phyloP scores from a whole-genome alignment of 2,113 vertebrate genomes.

The Vimba vimba region DNA sequence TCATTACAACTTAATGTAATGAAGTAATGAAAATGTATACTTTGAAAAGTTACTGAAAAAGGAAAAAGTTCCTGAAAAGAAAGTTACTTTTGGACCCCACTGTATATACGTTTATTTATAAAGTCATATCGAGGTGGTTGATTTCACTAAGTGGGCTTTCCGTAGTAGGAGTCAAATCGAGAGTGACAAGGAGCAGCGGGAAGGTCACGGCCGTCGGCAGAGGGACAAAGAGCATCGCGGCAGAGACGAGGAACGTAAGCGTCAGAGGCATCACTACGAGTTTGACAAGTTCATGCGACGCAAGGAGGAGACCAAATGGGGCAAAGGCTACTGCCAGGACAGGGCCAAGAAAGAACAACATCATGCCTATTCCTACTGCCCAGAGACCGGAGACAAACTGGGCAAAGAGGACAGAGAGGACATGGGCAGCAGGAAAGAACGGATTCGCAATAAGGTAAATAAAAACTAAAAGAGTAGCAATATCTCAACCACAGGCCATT shows the following conservation, averaged over 20 bases:
- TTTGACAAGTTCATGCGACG: conserved; percentile 87
- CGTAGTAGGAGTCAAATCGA: conserved; percentile 82
- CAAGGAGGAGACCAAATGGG: conserved; percentile 91
- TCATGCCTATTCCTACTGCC: conserved; percentile 77
- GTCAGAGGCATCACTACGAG: conserved; percentile 86
- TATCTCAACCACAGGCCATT: conserved; percentile 4
- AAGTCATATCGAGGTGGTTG: not conserved
- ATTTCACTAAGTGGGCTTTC: not conserved
- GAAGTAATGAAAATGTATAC: no score
- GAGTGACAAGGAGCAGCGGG: conserved; percentile 89
- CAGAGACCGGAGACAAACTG: conserved; percentile 83
- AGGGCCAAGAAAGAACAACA: conserved; percentile 89
- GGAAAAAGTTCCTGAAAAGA: no score
- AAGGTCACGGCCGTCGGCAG: conserved; percentile 83
- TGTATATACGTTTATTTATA: not conserved
- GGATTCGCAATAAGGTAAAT: conserved; percentile 90
- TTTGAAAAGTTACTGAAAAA: no score
- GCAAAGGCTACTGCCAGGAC: conserved; percentile 88
- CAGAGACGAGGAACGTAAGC: conserved; percentile 84
- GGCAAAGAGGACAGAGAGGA: conserved; percentile 88
- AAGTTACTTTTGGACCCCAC: not conserved
- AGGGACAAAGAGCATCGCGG: conserved; percentile 87
- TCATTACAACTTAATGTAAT: no score
- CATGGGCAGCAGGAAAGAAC: conserved; percentile 85
- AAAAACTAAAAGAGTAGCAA: not conserved